phyloP scores from a whole-genome alignment of 2,888 invertebrate genomes.

The Eristalis intricaria region DNA sequence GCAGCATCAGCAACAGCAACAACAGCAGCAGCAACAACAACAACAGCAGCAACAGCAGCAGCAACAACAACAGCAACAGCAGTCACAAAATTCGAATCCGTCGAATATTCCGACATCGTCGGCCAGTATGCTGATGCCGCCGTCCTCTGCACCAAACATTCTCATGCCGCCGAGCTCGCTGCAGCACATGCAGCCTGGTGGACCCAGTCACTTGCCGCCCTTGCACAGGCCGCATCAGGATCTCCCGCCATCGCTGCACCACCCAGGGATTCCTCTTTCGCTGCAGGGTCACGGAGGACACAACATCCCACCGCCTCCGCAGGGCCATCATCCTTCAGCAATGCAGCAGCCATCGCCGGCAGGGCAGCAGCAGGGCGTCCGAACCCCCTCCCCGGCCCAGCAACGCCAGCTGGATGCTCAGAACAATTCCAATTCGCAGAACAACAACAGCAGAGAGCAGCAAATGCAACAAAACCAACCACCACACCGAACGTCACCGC shows the following conservation, averaged over 20 bases:
- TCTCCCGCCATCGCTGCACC: constrained; percentile 80
- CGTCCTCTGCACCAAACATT: constrained; percentile 75
- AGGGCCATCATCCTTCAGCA: constrained; percentile 76
- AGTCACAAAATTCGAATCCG: constrained; percentile 73
- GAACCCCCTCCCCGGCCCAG: constrained; percentile 80
- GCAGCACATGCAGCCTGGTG: constrained; percentile 74
- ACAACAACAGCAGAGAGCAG: constrained; percentile 70
- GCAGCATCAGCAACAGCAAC: constrained; percentile 69
- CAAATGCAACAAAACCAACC: constrained; percentile 75
- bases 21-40: constrained; percentile 68
- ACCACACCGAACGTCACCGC: constrained; percentile 79
- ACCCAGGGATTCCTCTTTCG: constrained; percentile 79
- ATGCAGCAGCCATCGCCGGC: constrained; percentile 74
- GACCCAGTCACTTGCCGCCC: constrained; percentile 75
- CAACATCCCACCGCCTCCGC: constrained; percentile 76
- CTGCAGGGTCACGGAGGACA: constrained; percentile 76
- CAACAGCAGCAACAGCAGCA: constrained; percentile 71
- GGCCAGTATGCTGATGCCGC: constrained; percentile 82
- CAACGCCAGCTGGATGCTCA: constrained; percentile 73
- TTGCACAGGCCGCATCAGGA: constrained; percentile 81
- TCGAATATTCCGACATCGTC: constrained; percentile 71
- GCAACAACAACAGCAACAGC: constrained; percentile 73
- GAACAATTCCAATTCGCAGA: constrained; percentile 56
- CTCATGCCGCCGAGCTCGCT: constrained; percentile 75
- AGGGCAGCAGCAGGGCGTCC: constrained; percentile 74